Conservation (phyloP, 2,888 invertebrate genomes). For the Lottia scabra region DNA sequence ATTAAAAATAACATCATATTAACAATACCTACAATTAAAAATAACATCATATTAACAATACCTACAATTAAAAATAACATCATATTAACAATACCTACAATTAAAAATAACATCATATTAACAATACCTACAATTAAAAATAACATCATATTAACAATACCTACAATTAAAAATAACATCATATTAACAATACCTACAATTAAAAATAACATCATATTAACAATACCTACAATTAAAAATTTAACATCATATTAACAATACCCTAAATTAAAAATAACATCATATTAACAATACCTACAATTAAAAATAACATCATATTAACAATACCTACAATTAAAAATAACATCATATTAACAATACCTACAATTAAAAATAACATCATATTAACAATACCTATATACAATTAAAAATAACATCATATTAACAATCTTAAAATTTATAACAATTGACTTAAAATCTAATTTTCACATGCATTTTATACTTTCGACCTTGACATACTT, state of each 20-base stretch:
- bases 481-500: no score
- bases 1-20: slow-evolving; percentile 28
- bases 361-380: slow-evolving; percentile 71
- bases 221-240: slow-evolving; percentile 76
- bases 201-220: slow-evolving; percentile 66
- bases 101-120: slow-evolving; percentile 11
- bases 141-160: slow-evolving; percentile 75
- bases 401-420: slow-evolving; percentile 35
- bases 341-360: slow-evolving; percentile 75
- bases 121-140: slow-evolving; percentile 79
- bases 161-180: slow-evolving; percentile 71
- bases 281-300: slow-evolving; percentile 79
- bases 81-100: slow-evolving; percentile 79
- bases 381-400: no score
- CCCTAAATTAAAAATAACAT: slow-evolving; percentile 73
- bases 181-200: slow-evolving; percentile 79
- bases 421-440: no score
- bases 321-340: slow-evolving; percentile 79
- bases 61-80: slow-evolving; percentile 73
- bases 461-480: no score
- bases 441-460: no score
- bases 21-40: slow-evolving; percentile 76
- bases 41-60: slow-evolving; percentile 73
- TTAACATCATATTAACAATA: slow-evolving; percentile 74
- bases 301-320: slow-evolving; percentile 11